These are phyloP conservation scores for Bursaphelenchus mucronatus DNA, from an alignment of 1,140 invertebrate genomes.

Conservation along the genomic window DNA sequence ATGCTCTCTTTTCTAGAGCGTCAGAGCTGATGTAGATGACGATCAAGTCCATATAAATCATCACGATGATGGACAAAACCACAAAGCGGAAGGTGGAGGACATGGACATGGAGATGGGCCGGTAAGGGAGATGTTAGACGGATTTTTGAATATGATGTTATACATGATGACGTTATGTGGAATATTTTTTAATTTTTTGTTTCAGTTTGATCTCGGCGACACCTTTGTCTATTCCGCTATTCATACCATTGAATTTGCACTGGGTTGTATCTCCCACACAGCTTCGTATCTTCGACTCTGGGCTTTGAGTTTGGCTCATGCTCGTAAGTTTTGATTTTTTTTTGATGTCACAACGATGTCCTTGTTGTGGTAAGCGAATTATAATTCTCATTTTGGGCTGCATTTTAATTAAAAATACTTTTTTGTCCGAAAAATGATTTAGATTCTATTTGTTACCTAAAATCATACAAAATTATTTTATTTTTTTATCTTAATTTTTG, in stretches of 20 bases:
- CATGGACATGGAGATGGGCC: constrained; percentile 38
- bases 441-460: constrained; percentile 5
- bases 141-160: not conserved
- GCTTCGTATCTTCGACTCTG: constrained; percentile 91
- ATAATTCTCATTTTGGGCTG: no score
- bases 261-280: constrained; percentile 90
- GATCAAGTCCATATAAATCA: constrained; percentile 58
- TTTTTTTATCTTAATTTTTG: constrained; percentile 4
- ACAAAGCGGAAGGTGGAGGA: constrained; percentile 21
- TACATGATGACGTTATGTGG: constrained; percentile 16
- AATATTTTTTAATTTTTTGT: constrained; percentile 19
- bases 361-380: not conserved
- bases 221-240: constrained; percentile 82
- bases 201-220: constrained; percentile 75
- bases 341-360: not conserved
- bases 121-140: not conserved
- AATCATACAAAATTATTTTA: not conserved
- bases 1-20: constrained; percentile 48
- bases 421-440: not conserved
- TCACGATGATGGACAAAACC: constrained; percentile 19
- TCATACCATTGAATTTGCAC: constrained; percentile 92
- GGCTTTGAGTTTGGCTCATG: constrained; percentile 89
- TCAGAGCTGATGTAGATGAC: constrained; percentile 55
- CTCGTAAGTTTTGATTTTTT: constrained; percentile 71
- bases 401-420: no score